Percentiles rank a stretch among this genome's conserved stretches.
Conservation (phyloP, 2,797 vertebrate genomes). For the Pantherophis alleghaniensis region DNA sequence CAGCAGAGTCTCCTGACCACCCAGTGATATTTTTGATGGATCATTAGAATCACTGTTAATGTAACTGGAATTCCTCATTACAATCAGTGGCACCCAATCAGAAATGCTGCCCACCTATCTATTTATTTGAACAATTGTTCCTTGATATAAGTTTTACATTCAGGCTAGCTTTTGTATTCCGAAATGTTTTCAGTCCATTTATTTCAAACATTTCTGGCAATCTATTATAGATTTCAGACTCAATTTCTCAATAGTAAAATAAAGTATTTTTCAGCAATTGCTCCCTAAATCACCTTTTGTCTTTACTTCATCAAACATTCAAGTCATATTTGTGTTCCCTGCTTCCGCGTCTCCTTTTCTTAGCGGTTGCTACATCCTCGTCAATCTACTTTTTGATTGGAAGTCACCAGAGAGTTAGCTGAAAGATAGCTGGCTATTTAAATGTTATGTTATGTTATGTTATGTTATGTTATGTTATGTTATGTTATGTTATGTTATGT, state of each 20-base stretch:
- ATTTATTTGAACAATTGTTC: neutral
- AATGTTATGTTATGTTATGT: neutral
- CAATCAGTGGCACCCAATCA: neutral
- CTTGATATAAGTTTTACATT: neutral
- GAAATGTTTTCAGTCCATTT: neutral
- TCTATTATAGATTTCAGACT: neutral
- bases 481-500: neutral
- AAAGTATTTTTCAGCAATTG: neutral
- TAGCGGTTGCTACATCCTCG: neutral
- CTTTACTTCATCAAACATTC: neutral
- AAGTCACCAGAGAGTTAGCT: neutral
- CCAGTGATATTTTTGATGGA: neutral
- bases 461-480: neutral
- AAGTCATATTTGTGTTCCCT: neutral
- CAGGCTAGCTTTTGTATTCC: neutral
- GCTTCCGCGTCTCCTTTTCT: neutral
- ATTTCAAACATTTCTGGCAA: neutral
- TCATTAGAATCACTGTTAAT: neutral
- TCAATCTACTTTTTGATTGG: neutral
- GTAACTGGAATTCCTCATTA: neutral
- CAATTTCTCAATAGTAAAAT: neutral
- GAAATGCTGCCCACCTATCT: neutral
- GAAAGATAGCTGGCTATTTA: neutral
- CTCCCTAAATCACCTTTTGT: neutral
- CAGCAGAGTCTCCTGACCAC: neutral